These are phyloP conservation scores for Catocala nupta DNA, from an alignment of 2,888 invertebrate genomes.

Conservation along the genomic window DNA sequence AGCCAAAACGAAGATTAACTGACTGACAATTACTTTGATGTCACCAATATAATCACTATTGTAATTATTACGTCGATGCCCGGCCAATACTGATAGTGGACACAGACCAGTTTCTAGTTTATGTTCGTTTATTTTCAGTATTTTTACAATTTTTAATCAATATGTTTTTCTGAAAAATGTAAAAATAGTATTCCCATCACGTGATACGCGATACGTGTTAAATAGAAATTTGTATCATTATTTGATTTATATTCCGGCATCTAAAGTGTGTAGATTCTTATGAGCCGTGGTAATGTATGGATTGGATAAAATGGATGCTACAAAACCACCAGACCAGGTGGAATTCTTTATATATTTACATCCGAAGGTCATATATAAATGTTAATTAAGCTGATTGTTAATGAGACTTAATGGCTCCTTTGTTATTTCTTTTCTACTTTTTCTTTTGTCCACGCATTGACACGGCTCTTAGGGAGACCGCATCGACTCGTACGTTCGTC, in stretches of 20 bases:
- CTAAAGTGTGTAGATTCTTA: constrained; percentile 21
- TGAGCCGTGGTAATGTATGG: constrained; percentile 10
- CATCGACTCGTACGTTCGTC: constrained; percentile 59
- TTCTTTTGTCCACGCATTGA: neutral
- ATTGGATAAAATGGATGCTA: neutral
- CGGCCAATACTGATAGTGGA: constrained; percentile 16
- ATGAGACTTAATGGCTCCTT: neutral
- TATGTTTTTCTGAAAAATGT: constrained; percentile 18
- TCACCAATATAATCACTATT: no score
- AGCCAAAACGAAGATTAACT: no score
- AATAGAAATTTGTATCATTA: constrained; percentile 5
- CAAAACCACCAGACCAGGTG: no score
- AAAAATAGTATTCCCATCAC: constrained; percentile 7
- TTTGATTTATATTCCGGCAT: constrained; percentile 26
- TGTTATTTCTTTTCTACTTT: neutral
- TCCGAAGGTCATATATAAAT: no score
- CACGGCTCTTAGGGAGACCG: constrained; percentile 23
- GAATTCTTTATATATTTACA: no score
- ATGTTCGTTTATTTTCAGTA: constrained; percentile 41
- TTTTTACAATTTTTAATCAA: constrained; percentile 32
- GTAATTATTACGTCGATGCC: constrained; percentile 1
- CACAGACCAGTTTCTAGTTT: constrained; percentile 26
- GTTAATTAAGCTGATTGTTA: no score
- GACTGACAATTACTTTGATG: no score
- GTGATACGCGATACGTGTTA: neutral